These are phyloP conservation scores for Cantharis rufa DNA, from an alignment of 2,888 invertebrate species.

Conservation along the genomic window DNA sequence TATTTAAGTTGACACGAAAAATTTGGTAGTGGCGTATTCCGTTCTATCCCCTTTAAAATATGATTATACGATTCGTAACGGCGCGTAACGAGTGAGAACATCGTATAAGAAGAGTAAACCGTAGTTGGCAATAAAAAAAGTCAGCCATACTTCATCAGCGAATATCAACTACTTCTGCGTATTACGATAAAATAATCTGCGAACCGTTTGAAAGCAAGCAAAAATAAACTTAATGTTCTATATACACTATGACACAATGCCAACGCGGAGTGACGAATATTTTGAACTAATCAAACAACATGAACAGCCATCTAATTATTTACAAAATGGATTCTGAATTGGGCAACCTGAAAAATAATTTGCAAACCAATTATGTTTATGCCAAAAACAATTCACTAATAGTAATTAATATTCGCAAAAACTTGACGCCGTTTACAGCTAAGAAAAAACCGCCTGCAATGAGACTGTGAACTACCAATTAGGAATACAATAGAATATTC, in stretches of 20 bases:
- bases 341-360: not conserved
- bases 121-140: conserved; percentile 20
- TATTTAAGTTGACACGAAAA: not conserved
- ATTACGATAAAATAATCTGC: conserved; percentile 26
- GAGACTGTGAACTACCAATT: conserved; percentile 12
- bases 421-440: not conserved
- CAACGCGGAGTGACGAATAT: conserved; percentile 34
- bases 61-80: not conserved
- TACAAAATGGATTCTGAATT: conserved; percentile 50
- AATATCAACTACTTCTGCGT: conserved; percentile 33
- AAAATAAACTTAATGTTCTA: conserved; percentile 38
- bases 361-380: conserved; percentile 4
- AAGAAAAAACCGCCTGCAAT: not conserved
- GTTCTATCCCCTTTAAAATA: conserved; percentile 2
- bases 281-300: conserved; percentile 45
- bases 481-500: conserved; percentile 9
- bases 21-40: not conserved
- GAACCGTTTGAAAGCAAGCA: conserved; percentile 37
- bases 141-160: conserved; percentile 31
- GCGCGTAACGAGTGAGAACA: not conserved
- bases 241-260: conserved; percentile 27
- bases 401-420: conserved; percentile 11
- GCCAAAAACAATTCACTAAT: not conserved
- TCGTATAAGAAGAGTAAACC: conserved; percentile 1
- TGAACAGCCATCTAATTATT: conserved; percentile 35